A percentile compares a stretch with the other conserved stretches of the same genome.
phyloP scores from a whole-genome alignment of 1,140 invertebrate genomes.

The Calycopis cecrops region DNA sequence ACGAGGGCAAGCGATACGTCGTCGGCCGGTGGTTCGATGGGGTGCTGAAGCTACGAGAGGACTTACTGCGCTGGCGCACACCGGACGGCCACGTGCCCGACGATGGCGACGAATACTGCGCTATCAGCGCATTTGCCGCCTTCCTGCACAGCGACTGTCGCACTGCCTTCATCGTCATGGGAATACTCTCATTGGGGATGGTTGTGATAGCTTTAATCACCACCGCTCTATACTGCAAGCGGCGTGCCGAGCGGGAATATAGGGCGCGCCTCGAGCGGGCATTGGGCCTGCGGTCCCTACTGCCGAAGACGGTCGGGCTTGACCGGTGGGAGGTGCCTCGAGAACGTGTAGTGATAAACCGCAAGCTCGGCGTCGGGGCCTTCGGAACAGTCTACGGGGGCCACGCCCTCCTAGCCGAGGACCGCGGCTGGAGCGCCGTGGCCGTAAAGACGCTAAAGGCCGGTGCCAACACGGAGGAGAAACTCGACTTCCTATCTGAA shows the following conservation, averaged over 20 bases:
- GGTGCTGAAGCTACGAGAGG: conserved; percentile 20
- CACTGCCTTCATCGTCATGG: conserved; percentile 82
- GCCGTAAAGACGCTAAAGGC: conserved; percentile 94
- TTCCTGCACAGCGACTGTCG: conserved; percentile 82
- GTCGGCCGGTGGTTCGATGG: conserved; percentile 35
- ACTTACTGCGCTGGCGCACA: conserved; percentile 77
- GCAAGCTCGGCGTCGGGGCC: conserved; percentile 91
- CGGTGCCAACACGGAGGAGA: conserved; percentile 88
- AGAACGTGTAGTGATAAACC: conserved; percentile 91
- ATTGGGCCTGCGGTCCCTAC: conserved; percentile 83
- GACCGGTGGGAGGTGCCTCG: conserved; percentile 92
- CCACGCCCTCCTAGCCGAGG: conserved; percentile 78
- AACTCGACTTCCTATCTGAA: conserved; percentile 94
- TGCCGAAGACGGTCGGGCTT: conserved; percentile 76
- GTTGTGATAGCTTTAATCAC: conserved; percentile 43
- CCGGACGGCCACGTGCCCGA: conserved; percentile 75
- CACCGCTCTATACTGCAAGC: neutral
- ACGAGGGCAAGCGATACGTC: conserved; percentile 21
- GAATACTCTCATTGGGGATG: conserved; percentile 80
- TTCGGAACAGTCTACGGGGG: conserved; percentile 81
- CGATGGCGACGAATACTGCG: conserved; percentile 83
- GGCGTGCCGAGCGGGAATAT: conserved; percentile 82
- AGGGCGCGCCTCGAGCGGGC: conserved; percentile 79
- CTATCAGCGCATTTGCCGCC: conserved; percentile 79
- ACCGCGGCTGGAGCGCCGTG: conserved; percentile 87